phyloP scores from a whole-genome alignment of 2,888 invertebrate species.

The Schizaphis graminum region DNA sequence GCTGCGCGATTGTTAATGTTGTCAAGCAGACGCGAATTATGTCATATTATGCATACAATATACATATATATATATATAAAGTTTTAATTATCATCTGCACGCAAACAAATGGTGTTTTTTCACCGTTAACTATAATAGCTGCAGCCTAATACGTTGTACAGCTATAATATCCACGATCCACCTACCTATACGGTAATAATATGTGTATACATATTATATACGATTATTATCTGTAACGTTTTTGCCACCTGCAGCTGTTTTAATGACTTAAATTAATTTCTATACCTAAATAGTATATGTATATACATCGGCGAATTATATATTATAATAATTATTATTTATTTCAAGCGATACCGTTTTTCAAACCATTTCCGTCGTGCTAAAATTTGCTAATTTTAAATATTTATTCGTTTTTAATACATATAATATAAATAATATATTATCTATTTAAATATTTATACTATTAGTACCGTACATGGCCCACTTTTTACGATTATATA shows the following conservation, averaged over 20 bases:
- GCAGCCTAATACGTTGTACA: not conserved
- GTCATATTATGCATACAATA: no score
- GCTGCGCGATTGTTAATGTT: not conserved
- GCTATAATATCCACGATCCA: not conserved
- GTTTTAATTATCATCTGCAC: not conserved
- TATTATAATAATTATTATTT: not conserved
- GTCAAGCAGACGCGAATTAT: not conserved
- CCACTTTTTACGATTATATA: not conserved
- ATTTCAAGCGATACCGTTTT: not conserved
- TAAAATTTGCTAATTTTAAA: not conserved
- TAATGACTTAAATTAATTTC: not conserved
- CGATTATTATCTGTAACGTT: constrained; percentile 1
- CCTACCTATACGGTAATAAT: not conserved
- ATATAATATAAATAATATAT: not conserved
- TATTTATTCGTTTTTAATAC: not conserved
- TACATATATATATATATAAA: not conserved
- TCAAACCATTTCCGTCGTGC: not conserved
- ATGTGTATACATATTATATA: not conserved
- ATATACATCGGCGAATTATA: not conserved
- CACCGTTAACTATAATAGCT: not conserved
- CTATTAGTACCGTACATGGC: not conserved
- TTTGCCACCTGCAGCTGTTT: not conserved
- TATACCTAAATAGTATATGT: not conserved
- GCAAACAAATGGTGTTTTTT: not conserved
- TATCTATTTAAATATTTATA: no score